Evolutionary conservation across 2,888 invertebrate genomes (phyloP), one percentile per base, ranked within the genome.

Genomic region (Lordiphosa andalusiaca): DNA sequence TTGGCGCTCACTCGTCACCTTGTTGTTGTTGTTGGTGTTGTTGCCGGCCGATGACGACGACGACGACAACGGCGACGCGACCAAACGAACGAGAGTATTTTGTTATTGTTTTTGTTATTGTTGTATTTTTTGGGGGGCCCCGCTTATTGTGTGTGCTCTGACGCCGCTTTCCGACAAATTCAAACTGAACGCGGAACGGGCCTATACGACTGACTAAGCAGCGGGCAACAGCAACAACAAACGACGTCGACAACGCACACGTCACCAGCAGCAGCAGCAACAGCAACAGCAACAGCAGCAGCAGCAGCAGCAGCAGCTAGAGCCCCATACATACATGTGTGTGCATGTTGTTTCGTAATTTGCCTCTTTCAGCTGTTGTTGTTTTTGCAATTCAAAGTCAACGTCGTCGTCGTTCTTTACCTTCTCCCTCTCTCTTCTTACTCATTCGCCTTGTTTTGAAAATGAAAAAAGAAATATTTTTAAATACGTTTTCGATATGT

Each of bases 1-100:
- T 71, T 76, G 76, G 84, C 81, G 84, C 76, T 75, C 75, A 50
- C 54, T 75, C 72, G 75, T 75, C 83, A 83, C 72, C 75, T 76
- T 59, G 50, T 53, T 69, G 54, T 49, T 69, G 50, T 53, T 69
- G 54, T 49, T 69, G 60, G 46, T 46, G 53, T 42, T 56, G 53
- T 9, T 37, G 25, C 9, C 36, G 53, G 42, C 37, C 33, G 44
- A 33, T 33, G 44, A 33, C 44, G 44, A 44, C n/a, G 30, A 42
- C 41, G 19, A 19, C 19, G 19, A 19, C 4, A 23, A 41, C 42
- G 25, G 19, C 42, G 30, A 42, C 44, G 44, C 50, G 49, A 25
- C 48, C 13, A 38, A 21, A 19, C 37, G 36, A 49, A 30, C 47
- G 23, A 37, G 19, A 12, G 25, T 25, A 5, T 9, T 9, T 48